Conservation (phyloP, 2,113 vertebrate species). For the Dipodomys spectabilis region DNA sequence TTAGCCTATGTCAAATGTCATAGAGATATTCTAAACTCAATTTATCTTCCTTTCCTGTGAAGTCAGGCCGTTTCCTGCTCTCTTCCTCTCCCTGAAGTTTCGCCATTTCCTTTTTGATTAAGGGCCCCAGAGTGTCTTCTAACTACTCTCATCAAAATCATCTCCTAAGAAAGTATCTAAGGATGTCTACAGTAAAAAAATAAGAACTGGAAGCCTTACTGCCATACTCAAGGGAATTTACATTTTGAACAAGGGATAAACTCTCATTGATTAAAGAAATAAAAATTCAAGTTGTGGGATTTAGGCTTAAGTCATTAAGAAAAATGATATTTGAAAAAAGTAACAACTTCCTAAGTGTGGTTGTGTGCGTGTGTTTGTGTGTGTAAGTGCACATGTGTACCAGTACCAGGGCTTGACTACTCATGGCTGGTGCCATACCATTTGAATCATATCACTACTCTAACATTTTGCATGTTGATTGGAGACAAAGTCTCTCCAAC, state of each 20-base stretch:
- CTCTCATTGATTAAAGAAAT: not conserved
- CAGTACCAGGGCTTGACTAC: no score
- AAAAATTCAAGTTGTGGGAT: not conserved
- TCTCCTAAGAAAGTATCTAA: not conserved
- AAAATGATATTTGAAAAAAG: constrained; percentile 33
- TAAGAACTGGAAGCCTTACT: not conserved
- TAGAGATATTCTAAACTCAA: not conserved
- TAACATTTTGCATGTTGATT: no score
- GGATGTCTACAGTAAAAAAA: constrained; percentile 5
- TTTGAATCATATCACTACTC: no score
- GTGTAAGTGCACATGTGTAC: no score
- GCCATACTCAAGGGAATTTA: not conserved
- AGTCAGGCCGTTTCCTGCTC: not conserved
- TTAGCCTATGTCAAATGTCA: not conserved
- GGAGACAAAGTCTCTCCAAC: no score
- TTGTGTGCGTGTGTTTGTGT: no score
- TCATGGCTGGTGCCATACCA: no score
- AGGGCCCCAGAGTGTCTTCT: not conserved
- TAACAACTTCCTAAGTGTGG: not conserved
- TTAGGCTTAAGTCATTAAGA: not conserved
- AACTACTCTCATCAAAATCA: not conserved
- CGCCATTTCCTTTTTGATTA: not conserved
- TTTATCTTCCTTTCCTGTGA: not conserved
- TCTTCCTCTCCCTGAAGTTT: not conserved
- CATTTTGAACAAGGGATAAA: constrained; percentile 17